phyloP scores from a whole-genome alignment of 2,113 vertebrate species.

The Carassius auratus region DNA sequence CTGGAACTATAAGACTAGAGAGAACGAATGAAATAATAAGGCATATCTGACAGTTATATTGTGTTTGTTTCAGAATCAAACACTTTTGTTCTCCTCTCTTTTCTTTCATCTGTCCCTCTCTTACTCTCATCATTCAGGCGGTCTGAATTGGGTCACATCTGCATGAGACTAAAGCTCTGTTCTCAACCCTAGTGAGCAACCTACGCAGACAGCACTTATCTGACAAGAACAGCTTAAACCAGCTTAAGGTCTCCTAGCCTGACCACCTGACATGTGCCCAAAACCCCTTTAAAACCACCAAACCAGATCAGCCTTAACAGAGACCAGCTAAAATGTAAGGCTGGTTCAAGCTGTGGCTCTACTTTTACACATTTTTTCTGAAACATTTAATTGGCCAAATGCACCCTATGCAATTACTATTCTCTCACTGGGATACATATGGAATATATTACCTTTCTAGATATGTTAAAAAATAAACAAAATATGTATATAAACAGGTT shows the following conservation, averaged over 20 bases:
- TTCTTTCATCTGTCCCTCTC: conserved; percentile 23
- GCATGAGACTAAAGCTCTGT: conserved; percentile 45
- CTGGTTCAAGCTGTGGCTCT: neutral
- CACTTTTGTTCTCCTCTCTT: neutral
- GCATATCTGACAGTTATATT: neutral
- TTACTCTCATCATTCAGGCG: conserved; percentile 32
- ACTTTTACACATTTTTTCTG: neutral
- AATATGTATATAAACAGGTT: no score
- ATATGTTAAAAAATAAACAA: no score
- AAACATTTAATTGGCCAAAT: neutral
- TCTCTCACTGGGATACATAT: neutral
- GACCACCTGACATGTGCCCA: neutral
- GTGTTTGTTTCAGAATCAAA: conserved; percentile 14
- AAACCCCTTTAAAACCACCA: neutral
- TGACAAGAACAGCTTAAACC: neutral
- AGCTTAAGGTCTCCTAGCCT: neutral
- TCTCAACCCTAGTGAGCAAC: conserved; percentile 12
- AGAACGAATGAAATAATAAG: neutral
- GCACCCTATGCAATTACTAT: neutral
- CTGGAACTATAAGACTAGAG: neutral
- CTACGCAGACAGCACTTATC: neutral
- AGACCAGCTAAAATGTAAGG: neutral
- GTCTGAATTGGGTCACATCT: conserved; percentile 71
- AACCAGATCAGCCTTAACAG: neutral
- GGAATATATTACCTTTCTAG: no score